Base-by-base conservation (phyloP, 1,140 invertebrate species). In the Drosophila ficusphila region DNA sequence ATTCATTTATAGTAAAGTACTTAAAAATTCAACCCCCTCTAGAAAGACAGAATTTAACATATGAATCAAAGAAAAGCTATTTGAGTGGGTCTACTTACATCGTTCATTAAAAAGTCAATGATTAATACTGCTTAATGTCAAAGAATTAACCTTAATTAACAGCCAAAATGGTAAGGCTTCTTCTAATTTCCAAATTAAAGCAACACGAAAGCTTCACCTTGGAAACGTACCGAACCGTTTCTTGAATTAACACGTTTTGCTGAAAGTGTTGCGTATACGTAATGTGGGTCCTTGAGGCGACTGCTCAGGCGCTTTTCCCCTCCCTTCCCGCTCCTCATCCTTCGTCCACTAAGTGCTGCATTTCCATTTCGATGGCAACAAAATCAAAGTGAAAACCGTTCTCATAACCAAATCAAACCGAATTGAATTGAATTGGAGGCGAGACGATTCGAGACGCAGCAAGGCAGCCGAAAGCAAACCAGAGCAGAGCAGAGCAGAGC, bases 351-450 rank as follows among this genome's bases (percentile, higher is more conserved):
- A 14, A 39, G 21, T 27, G 49, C 34, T 6, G 36, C 34, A 58
- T 58, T 49, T 49, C 46, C 56, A 58, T 51, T 67, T 58, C 41
- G 29, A 47, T 69, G 34, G 70, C 51, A 56, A 46, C 25, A 56
- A 74, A 65, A 74, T 65, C 71, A 74, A 65, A 74, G 57, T 29
- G 44, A 51, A 64, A 75, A 34, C 39, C 47, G 25, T 25, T 58
- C 51, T 47, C 42, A 58, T 57, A 70, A 58, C 51, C 52, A 71
- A 71, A 57, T 39, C 57, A 36, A 62, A 29, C 21, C 29, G 53
- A 64, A 36, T 18, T 23, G 38, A 39, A 52, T 16, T 12, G 31
- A 38, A 33, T 19, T 19, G 18, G 42, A 14, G n/a, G 49, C 12
- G 1, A 23, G 49, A 7, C 2, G n/a, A n/a, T n/a, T n/a, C n/a